Percentiles rank a stretch among this genome's conserved stretches.
These are phyloP conservation scores for Papilio machaon DNA, from an alignment of 1,140 invertebrate species.

Conservation along the genomic window DNA sequence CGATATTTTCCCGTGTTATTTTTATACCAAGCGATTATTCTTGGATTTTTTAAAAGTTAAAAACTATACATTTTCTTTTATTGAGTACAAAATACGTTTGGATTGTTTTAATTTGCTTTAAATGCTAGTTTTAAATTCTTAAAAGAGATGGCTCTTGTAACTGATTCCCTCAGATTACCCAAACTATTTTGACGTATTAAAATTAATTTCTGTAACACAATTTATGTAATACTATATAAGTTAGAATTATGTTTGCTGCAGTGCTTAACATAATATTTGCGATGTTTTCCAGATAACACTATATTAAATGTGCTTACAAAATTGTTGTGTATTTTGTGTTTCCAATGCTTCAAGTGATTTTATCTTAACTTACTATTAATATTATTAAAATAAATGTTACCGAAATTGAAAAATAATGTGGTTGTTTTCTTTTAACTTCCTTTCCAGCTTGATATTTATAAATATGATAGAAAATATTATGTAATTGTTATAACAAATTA, in stretches of 20 bases:
- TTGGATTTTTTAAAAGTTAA: not conserved
- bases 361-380: constrained; percentile 22
- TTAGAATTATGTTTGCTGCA: not conserved
- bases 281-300: not conserved
- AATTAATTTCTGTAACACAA: not conserved
- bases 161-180: not conserved
- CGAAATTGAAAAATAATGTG: not conserved
- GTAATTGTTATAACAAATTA: not conserved
- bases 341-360: constrained; percentile 3
- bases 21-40: not conserved
- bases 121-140: not conserved
- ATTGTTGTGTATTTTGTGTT: not conserved
- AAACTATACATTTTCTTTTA: not conserved
- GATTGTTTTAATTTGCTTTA: not conserved
- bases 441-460: not conserved
- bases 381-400: constrained; percentile 15
- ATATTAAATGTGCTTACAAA: not conserved
- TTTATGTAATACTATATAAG: not conserved
- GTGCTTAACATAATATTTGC: not conserved
- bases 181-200: not conserved
- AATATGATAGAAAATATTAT: not conserved
- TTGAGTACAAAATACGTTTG: not conserved
- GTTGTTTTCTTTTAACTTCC: not conserved
- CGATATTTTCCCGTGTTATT: not conserved
- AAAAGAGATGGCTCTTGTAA: not conserved